Evolutionary conservation across 2,888 invertebrate genomes (phyloP).

Genomic region (Apomyelois bistriatella): DNA sequence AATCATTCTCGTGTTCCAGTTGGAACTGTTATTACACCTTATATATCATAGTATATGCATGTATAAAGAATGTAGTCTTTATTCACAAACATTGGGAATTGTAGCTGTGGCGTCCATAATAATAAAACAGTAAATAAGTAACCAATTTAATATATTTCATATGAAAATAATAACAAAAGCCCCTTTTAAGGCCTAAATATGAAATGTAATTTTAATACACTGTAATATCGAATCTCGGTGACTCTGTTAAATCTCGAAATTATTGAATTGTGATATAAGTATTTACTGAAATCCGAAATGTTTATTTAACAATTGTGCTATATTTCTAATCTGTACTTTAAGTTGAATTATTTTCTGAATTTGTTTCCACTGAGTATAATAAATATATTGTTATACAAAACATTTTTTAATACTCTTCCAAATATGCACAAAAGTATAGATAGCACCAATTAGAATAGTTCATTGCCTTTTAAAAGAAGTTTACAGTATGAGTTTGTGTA

Average conservation of each 20-base stretch:
- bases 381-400: conserved; percentile 47
- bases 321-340: conserved; percentile 36
- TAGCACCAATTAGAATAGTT: no score
- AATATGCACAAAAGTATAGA: not conserved
- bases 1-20: no score
- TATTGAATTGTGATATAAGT: conserved; percentile 23
- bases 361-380: conserved; percentile 29
- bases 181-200: conserved; percentile 5
- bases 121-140: conserved; percentile 13
- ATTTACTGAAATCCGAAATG: conserved; percentile 16
- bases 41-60: conserved; percentile 22
- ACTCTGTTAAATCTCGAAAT: conserved; percentile 3
- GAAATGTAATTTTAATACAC: not conserved
- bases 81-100: conserved; percentile 28
- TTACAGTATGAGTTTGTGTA: conserved; percentile 75
- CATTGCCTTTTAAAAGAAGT: conserved; percentile 51
- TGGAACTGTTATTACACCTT: conserved; percentile 25
- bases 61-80: not conserved
- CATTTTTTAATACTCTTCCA: conserved; percentile 16
- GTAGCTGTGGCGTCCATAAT: conserved; percentile 48
- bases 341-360: conserved; percentile 37
- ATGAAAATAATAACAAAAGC: conserved; percentile 2
- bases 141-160: conserved; percentile 25
- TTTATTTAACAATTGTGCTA: conserved; percentile 40
- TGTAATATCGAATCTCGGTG: conserved; percentile 2